Conservation (phyloP, 2,888 invertebrate genomes). For the Ophion costatus region DNA sequence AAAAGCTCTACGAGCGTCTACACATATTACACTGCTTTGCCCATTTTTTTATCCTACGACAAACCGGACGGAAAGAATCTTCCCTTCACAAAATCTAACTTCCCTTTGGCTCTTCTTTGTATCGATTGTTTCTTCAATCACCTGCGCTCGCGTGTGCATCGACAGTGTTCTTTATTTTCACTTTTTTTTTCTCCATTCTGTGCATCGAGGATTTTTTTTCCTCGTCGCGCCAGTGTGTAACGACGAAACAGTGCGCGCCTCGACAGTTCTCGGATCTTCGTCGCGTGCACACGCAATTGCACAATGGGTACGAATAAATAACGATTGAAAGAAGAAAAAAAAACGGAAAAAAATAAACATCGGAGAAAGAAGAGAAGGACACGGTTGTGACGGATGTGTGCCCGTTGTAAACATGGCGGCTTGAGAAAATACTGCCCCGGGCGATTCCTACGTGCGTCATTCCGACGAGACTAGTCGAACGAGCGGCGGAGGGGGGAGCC, state of each 20-base stretch:
- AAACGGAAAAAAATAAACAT: neutral
- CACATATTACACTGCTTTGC: neutral
- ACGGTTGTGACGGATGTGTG: neutral
- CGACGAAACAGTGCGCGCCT: neutral
- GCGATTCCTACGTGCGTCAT: constrained; percentile 22
- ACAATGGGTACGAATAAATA: constrained; percentile 10
- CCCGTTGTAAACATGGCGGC: constrained; percentile 19
- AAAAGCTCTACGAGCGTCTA: neutral
- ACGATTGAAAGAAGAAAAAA: neutral
- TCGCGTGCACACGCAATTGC: constrained; percentile 8
- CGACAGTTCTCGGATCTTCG: constrained; percentile 16
- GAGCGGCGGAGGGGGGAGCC: neutral
- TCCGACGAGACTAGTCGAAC: neutral
- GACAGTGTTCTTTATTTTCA: neutral
- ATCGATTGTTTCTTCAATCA: neutral
- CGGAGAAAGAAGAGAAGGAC: neutral
- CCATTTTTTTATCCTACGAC: neutral
- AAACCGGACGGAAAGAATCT: neutral
- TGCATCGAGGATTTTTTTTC: constrained; percentile 15
- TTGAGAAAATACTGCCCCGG: constrained; percentile 7
- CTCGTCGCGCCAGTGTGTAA: neutral
- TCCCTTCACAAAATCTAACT: neutral
- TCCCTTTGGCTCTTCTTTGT: neutral
- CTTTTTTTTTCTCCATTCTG: neutral
- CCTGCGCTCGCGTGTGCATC: neutral